Evolutionary conservation across 2,797 vertebrate genomes (phyloP).

Genomic region (Artibeus lituratus): DNA sequence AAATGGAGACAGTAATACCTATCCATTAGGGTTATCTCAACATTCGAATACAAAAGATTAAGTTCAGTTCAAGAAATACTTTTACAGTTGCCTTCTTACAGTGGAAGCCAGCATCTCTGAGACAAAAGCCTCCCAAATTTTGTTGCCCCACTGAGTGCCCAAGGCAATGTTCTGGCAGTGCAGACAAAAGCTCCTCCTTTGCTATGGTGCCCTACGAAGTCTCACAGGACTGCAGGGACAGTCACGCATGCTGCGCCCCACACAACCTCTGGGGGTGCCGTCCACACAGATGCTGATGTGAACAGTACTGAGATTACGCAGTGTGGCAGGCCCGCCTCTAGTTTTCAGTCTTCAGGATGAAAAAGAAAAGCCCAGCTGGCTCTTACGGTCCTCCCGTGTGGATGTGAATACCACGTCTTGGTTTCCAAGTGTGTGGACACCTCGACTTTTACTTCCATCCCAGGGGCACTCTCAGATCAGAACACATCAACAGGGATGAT

Average conservation of each 20-base stretch:
- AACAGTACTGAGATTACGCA: not conserved
- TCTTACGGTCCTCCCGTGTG: rapidly evolving
- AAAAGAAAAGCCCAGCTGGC: not conserved
- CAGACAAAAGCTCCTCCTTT: not conserved
- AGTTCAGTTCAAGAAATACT: not conserved
- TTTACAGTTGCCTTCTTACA: not conserved
- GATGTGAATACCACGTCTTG: not conserved
- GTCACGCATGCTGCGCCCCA: not conserved
- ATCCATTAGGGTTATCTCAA: not conserved
- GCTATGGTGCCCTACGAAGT: not conserved
- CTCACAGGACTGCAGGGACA: not conserved
- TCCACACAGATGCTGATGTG: not conserved
- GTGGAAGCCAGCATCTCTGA: not conserved
- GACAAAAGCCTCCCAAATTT: not conserved
- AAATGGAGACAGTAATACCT: not conserved
- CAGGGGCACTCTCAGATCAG: not conserved
- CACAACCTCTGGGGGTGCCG: not conserved
- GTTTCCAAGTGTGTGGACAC: not conserved
- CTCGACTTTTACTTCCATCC: not conserved
- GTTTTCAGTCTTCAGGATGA: not conserved
- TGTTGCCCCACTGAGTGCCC: not conserved
- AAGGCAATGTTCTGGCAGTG: not conserved
- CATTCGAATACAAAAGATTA: not conserved
- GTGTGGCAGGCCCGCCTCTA: not conserved
- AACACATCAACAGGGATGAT: not conserved